These are phyloP conservation scores for Poecile atricapillus DNA, from an alignment of 2,113 vertebrate species.

Conservation along the genomic window DNA sequence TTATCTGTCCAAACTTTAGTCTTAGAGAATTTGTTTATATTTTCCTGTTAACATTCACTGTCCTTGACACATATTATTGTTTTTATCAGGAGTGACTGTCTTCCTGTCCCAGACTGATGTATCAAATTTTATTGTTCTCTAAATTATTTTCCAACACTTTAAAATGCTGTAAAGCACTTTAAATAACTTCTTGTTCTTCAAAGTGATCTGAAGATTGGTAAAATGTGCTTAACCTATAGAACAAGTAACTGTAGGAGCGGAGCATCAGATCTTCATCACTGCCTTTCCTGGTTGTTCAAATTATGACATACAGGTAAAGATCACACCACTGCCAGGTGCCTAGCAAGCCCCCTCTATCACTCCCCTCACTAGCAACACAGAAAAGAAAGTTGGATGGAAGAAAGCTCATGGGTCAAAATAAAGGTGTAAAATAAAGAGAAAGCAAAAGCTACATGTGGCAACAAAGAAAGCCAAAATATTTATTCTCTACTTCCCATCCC, in stretches of 20 bases:
- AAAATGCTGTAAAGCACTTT: background rate
- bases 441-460: background rate
- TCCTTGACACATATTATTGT: background rate
- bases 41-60: background rate
- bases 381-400: background rate
- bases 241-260: background rate
- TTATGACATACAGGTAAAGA: background rate
- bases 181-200: background rate
- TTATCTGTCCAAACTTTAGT: background rate
- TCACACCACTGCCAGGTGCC: fast-evolving
- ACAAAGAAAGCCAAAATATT: background rate
- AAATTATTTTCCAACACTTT: background rate
- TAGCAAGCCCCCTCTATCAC: background rate
- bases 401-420: background rate
- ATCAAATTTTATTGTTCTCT: background rate
- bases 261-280: background rate
- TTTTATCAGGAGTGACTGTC: background rate
- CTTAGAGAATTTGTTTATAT: background rate
- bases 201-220: background rate
- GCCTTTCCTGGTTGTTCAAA: background rate
- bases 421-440: background rate
- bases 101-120: background rate
- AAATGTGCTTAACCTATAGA: background rate
- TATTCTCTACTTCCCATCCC: background rate
- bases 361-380: background rate